Evolutionary conservation across 2,797 vertebrate species (phyloP), one percentile per base, ranked within the genome.

Genomic region (Spinibarbus caldwelli): DNA sequence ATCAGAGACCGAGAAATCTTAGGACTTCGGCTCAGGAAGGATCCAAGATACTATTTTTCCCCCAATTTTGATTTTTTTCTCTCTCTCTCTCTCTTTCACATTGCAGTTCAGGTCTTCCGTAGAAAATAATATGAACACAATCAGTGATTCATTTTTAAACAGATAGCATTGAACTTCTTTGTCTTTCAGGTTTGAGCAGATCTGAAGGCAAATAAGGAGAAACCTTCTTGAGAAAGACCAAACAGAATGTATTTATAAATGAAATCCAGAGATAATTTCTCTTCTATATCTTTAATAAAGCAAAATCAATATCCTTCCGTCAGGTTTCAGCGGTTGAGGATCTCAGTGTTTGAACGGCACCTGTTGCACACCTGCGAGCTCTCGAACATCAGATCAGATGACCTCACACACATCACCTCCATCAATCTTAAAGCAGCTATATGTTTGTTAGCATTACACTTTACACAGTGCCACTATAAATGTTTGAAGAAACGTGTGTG

Each of bases 401-500:
- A 91, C 91, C 90, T 12, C n/a, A 88, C 86, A 87, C 89, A 85
- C 86, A 54, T 76, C 88, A 89, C 82, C 86, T 83, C 90, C 85
- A 94, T 94, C 88, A 85, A 94, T 94, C 90, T 93, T 93, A 80
- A 84, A 94, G 54, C 59, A 64, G 59, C 14, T 64, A 14, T 62
- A 15, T 62, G 59, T 75, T 76, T 71, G 78, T 86, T 47, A 73
- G 71, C 76, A 85, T 86, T 83, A 75, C 23, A 64, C 57, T 84
- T 81, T 49, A 57, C 75, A 80, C 31, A n/a, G n/a, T n/a, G 36
- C 80, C 79, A 75, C 17, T 68, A 79, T 87, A 31, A 62, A 79
- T 78, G 76, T 29, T 43, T 78, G 36, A 78, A 77, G 52, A 9
- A 43, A n/a, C 23, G 49, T 38, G 31, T 76, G 29, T 38, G 31